Evolutionary conservation across 2,113 vertebrate genomes (phyloP), one percentile per base, ranked within the genome.

Genomic region (Gadus chalcogrammus): DNA sequence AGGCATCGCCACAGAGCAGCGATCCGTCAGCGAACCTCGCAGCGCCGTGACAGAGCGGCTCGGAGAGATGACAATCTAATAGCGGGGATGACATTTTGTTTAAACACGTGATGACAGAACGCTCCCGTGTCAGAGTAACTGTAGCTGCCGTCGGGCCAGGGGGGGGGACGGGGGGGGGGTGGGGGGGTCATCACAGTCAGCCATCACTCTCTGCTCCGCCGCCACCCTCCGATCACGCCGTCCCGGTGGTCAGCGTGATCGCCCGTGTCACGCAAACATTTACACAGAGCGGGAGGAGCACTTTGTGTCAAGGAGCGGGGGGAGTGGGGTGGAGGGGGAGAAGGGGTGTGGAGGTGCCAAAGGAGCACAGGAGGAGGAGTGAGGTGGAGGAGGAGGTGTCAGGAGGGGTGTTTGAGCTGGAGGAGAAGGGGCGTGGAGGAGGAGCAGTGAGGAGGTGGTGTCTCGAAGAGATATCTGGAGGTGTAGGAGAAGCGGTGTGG

Each of bases 21-120:
- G 55, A 89, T 90, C 87, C 72, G 83, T 90, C 90, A 89, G 61
- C 61, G 71, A 80, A 82, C 78, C 67, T 80, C 74, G 68, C 72
- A 65, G 75, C 64, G 79, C 81, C 65, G 69, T 84, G 84, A 90
- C 84, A 80, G 78, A 79, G 81, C 70, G 81, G 84, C 85, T 42
- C 38, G 3, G 38, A 87, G 85, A 90, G 89, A 88, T 85, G 87
- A 90, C 88, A 88, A 83, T 88, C 76, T 88, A 90, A 91, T 88
- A 88, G 83, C 84, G 42, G 66, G 78, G 82, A 87, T 89, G 87
- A 89, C 88, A 90, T 91, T 88, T 91, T 88, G 87, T 89, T 90
- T 87, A 85, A 89, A 87, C 85, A 85, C 58, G 67, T 79, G 89
- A 86, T 89, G 90, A 91, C 85, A 91, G 87, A 87, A 85, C 84